A percentile compares a stretch with the other conserved stretches of the same genome.
phyloP scores from a whole-genome alignment of 35 echinoderm and acorn worm species.

The Heliocidaris erythrogramma region DNA sequence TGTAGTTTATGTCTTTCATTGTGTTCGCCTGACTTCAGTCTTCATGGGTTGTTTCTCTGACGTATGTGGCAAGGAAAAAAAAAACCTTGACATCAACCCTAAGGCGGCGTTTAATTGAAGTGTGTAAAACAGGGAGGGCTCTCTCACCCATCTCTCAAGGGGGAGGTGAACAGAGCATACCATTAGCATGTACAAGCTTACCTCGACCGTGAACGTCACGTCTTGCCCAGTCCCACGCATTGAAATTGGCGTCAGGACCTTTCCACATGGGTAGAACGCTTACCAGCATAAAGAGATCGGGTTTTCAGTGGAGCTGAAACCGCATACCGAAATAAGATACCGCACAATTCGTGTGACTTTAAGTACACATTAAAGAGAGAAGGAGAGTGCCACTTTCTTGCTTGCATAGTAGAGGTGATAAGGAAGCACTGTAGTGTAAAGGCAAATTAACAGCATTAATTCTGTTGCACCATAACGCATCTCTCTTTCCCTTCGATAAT shows the following conservation, averaged over 20 bases:
- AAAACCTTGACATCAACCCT: neutral
- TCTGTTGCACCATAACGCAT: no score
- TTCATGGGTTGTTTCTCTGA: neutral
- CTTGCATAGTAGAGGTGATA: neutral
- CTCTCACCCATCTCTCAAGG: neutral
- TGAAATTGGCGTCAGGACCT: neutral
- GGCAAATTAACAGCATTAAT: neutral
- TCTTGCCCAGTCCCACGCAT: neutral
- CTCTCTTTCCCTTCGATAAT: no score
- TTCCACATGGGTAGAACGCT: neutral
- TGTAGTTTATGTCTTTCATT: neutral
- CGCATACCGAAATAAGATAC: neutral
- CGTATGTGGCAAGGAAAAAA: neutral
- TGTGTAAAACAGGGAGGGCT: neutral
- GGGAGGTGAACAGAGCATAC: neutral
- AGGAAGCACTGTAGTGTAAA: neutral
- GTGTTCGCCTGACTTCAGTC: neutral
- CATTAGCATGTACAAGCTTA: neutral
- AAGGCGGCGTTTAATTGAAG: constrained; percentile 9
- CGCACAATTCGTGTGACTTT: neutral
- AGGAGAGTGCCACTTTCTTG: neutral
- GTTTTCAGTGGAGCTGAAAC: neutral
- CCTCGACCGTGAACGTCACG: neutral
- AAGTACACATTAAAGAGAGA: neutral
- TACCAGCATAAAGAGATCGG: neutral